Conservation (phyloP, 1,140 invertebrate genomes). For the Drosophila ironensis region DNA sequence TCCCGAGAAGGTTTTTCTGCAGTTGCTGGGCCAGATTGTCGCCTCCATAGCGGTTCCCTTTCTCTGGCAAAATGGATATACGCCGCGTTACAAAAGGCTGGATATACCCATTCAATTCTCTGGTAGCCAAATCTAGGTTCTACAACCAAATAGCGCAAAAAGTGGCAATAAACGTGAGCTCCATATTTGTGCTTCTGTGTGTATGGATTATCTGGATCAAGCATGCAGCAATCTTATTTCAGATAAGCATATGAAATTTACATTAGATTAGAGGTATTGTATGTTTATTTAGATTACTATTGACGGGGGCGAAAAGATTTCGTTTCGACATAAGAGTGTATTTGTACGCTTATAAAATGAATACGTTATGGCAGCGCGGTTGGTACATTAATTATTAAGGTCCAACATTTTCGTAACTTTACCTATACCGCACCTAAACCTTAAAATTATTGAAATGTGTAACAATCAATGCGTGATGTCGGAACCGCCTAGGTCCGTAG, state of each 20-base stretch:
- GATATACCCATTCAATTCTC: background rate
- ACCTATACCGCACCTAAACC: no score
- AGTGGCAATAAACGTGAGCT: conserved; percentile 26
- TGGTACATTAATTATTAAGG: no score
- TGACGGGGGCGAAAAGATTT: background rate
- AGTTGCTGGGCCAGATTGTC: conserved; percentile 37
- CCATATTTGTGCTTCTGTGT: conserved; percentile 15
- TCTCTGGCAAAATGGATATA: conserved; percentile 26
- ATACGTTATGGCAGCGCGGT: no score
- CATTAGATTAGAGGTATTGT: conserved; percentile 28
- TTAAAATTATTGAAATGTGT: no score
- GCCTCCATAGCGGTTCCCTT: conserved; percentile 29
- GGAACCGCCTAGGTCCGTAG: conserved; percentile 16
- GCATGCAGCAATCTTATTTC: conserved; percentile 6
- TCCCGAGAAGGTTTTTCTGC: conserved; percentile 15
- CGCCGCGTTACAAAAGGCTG: conserved; percentile 1
- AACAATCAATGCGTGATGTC: conserved; percentile 16
- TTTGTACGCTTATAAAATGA: conserved; percentile 9
- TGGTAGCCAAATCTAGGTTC: background rate
- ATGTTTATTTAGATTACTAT: conserved; percentile 15
- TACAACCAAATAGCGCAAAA: background rate
- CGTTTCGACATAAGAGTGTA: conserved; percentile 5
- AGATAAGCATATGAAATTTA: conserved; percentile 23
- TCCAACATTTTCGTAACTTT: no score
- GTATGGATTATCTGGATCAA: conserved; percentile 27